Base-by-base conservation (phyloP, 2,888 invertebrate species). In the Hermodice carunculata region DNA sequence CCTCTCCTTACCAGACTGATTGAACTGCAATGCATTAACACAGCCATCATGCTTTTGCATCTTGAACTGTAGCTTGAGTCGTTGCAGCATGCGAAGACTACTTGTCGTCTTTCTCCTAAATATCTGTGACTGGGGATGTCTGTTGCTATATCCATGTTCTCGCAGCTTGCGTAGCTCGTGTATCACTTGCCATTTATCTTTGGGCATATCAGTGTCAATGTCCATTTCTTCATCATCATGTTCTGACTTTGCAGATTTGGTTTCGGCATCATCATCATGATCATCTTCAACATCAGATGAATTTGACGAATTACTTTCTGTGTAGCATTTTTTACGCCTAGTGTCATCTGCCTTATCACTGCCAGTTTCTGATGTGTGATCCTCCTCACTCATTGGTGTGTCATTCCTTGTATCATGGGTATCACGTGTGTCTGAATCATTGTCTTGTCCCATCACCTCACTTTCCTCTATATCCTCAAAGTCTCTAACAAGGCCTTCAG, bases 21-120 rank as follows among this genome's bases (percentile, higher is more conserved):
- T 96, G 86, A 97, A 97, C 87, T 94, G 92, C 61, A 97, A 89
- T 66, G 94, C 92, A 88, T 97, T 97, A 2, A 97, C 96, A 88
- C 96, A 96, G 67, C 96, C 96, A 76, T 88, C 89, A 85, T 97
- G 97, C 71, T 91, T 90, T 67, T 91, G 90, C 76, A 97, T 88
- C 78, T 90, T 90, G 77, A 92, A 91, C 85, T 92, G 90, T 51
- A 94, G 89, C 82, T 94, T 91, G 82, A 97, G 88, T 74, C 94
- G 90, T 85, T 94, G 92, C 11, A 95, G 92, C 71, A 91, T 90
- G 80, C 93, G 92, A 28, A 95, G 88, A 1, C 95, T 94, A 1
- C 93, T 92, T 78, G 94, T 94, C 85, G 92, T 93, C 52, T 90
- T 89, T 70, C 90, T 89, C 67, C 91, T 90, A 82, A 94, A 93